Evolutionary conservation across 1,140 invertebrate genomes (phyloP).

Genomic region (Pseudomyrmex pallidus): DNA sequence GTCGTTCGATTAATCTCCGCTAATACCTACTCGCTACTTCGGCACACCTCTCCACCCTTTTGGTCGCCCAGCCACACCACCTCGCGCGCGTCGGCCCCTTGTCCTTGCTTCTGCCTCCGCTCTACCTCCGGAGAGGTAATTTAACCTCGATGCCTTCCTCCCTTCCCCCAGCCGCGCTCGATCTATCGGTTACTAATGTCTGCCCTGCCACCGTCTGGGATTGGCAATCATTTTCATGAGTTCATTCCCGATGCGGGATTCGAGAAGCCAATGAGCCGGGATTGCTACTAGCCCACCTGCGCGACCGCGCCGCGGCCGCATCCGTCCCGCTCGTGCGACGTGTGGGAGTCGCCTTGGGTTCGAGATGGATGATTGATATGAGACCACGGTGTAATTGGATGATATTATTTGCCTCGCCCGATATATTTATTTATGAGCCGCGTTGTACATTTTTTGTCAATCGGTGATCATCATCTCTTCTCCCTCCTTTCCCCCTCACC

Average conservation of each 20-base stretch:
- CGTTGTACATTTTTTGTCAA: constrained; percentile 4
- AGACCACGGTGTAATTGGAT: constrained; percentile 45
- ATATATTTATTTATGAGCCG: constrained; percentile 50
- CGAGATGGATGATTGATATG: constrained; percentile 54
- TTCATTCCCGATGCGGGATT: constrained; percentile 65
- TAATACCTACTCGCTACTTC: constrained; percentile 78
- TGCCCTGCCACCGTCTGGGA: constrained; percentile 61
- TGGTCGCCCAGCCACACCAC: constrained; percentile 60
- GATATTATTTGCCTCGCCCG: constrained; percentile 50
- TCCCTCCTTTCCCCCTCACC: too few relatives aligned
- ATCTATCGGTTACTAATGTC: constrained; percentile 77
- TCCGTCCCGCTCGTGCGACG: neutral
- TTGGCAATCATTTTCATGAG: constrained; percentile 76
- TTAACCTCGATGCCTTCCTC: constrained; percentile 68
- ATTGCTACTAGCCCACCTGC: constrained; percentile 56
- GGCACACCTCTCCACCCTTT: constrained; percentile 66
- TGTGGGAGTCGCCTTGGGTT: constrained; percentile 30
- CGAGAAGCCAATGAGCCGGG: constrained; percentile 55
- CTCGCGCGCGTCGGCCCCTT: constrained; percentile 60
- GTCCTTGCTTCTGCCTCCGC: constrained; percentile 61
- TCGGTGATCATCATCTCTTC: neutral
- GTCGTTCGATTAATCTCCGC: constrained; percentile 78
- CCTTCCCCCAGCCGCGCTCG: constrained; percentile 32
- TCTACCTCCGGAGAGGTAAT: constrained; percentile 70
- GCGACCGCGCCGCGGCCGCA: neutral